Conservation (phyloP, 2,113 vertebrate species). For the Colossoma macropomum region DNA sequence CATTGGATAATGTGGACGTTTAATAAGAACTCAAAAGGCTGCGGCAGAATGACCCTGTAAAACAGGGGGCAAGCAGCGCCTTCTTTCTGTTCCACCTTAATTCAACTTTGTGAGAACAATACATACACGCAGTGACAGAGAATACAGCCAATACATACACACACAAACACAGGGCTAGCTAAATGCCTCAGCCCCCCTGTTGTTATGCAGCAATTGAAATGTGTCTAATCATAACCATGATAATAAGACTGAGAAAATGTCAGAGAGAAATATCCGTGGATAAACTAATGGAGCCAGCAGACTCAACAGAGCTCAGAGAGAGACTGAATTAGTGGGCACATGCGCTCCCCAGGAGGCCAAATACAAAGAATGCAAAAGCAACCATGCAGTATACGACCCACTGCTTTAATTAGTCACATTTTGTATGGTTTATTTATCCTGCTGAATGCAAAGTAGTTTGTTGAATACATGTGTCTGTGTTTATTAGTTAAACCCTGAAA, state of each 20-base stretch:
- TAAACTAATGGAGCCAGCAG: conserved; percentile 21
- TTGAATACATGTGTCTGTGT: background rate
- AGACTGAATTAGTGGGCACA: background rate
- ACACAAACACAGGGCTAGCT: conserved; percentile 33
- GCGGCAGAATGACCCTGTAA: conserved; percentile 21
- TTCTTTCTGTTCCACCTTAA: conserved; percentile 6
- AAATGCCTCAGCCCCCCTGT: conserved; percentile 48
- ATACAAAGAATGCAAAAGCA: background rate
- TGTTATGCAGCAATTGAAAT: conserved; percentile 42
- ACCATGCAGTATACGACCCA: background rate
- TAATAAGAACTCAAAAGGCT: background rate
- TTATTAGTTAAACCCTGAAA: background rate
- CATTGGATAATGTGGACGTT: background rate
- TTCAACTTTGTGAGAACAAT: background rate
- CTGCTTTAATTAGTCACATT: background rate
- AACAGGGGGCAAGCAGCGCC: background rate
- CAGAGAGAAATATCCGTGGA: conserved; percentile 50
- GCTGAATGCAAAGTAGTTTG: background rate
- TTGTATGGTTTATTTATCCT: background rate
- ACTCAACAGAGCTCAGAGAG: conserved; percentile 14
- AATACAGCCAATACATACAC: conserved; percentile 13
- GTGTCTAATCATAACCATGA: conserved; percentile 45
- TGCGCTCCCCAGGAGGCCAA: background rate
- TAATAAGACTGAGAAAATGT: conserved; percentile 49
- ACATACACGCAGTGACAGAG: conserved; percentile 8